Base-by-base conservation (phyloP, 2,797 vertebrate species). In the Rhabdomys pumilio region DNA sequence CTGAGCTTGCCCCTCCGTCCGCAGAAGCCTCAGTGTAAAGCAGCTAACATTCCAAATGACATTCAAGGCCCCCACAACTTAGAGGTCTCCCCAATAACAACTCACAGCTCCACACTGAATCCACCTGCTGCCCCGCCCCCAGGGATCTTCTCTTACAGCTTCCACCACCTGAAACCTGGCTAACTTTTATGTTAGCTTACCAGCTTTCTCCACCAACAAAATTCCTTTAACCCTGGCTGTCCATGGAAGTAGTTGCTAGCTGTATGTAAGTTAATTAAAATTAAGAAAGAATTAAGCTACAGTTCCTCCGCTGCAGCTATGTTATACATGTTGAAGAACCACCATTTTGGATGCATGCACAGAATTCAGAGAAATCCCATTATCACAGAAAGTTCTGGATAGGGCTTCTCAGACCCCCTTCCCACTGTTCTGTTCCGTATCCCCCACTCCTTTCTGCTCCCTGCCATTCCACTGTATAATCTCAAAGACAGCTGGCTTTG, bases 181-280 rank as follows among this genome's bases (percentile, higher is more conserved):
- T 65, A n/a, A 26, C 47, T 88, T 67, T 69, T 63, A 34, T 0
- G 5, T 38, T n/a, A 34, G 41, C 20, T 90, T 15, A 69, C 55
- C 47, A 59, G 13, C 44, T n/a, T 31, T 55, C 20, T 75, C 92
- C 31, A 50, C 75, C 80, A 41, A 24, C 65, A 75, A 75, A 26
- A 29, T 50, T 59, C 65, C 81, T 90, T 19, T 65, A 83, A 93
- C 83, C 73, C 67, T n/a, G 29, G 14, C 82, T 85, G n/a, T 63
- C 93, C 63, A 61, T 11, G 47, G 24, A 67, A 22, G 75, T 15
- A 72, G 50, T 50, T n/a, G 69, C 24, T 89, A 41, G 76, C 47
- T 75, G 61, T 76, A 89, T 29, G 26, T 38, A 72, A 93, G 75
- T 81, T 55, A 77, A 87, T 59, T 76, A 77, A 88, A 88, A 84